Evolutionary conservation across 64 coral and sea anemone genomes (phyloP).

Genomic region (Porites lutea): DNA sequence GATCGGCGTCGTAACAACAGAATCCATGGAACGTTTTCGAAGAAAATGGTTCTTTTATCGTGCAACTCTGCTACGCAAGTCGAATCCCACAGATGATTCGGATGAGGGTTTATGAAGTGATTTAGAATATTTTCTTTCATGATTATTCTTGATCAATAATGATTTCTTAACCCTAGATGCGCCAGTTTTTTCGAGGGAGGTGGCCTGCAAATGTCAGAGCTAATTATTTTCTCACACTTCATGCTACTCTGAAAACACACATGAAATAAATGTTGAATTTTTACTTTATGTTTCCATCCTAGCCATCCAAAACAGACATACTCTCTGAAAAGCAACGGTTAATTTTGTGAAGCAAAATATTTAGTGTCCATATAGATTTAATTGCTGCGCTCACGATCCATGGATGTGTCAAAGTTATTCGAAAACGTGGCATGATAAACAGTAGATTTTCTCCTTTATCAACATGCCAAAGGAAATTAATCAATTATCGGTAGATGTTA

Average conservation of each 20-base stretch:
- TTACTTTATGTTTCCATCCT: background rate
- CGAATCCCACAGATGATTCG: no score
- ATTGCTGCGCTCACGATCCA: background rate
- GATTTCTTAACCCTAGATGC: background rate
- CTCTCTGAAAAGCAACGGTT: background rate
- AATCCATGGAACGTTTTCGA: no score
- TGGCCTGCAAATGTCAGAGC: background rate
- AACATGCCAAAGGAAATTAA: conserved; percentile 11
- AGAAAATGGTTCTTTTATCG: no score
- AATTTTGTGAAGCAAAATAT: conserved; percentile 19
- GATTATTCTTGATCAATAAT: no score
- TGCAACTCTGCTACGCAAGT: no score
- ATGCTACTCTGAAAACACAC: background rate
- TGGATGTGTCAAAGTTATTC: background rate
- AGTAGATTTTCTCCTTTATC: conserved; percentile 14
- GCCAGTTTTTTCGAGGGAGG: background rate
- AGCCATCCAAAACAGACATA: conserved; percentile 22
- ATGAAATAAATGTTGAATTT: conserved; percentile 21
- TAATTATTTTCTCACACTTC: background rate
- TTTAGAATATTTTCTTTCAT: no score
- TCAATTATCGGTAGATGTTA: conserved; percentile 12
- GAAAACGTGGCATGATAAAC: background rate
- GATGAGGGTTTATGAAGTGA: no score
- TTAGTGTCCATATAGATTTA: background rate
- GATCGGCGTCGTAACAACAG: no score